A percentile compares a stretch with the other conserved stretches of the same genome.
Evolutionary conservation across 2,888 invertebrate species (phyloP).

Genomic region (Matsumyia berberina): DNA sequence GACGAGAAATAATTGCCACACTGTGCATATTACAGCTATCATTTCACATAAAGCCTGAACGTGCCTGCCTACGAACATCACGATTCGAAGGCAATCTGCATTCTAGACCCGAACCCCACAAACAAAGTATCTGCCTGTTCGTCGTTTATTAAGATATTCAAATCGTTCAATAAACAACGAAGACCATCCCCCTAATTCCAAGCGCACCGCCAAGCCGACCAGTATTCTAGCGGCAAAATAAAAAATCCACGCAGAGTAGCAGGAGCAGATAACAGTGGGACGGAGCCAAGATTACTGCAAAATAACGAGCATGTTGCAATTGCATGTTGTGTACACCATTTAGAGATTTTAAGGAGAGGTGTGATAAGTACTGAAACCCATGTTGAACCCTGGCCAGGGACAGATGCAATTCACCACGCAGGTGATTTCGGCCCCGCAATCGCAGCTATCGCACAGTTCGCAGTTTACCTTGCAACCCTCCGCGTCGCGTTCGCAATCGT

Average conservation of each 20-base stretch:
- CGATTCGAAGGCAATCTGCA: constrained; percentile 66
- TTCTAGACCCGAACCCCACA: constrained; percentile 60
- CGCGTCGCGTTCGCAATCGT: constrained; percentile 53
- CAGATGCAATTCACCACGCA: constrained; percentile 74
- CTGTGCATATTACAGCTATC: constrained; percentile 60
- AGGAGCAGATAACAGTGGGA: constrained; percentile 71
- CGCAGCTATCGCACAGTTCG: constrained; percentile 69
- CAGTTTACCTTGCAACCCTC: constrained; percentile 46
- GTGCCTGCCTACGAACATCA: constrained; percentile 69
- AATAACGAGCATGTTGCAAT: constrained; percentile 76
- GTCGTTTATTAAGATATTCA: constrained; percentile 75
- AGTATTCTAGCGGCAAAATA: constrained; percentile 1
- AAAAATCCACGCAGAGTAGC: constrained; percentile 57
- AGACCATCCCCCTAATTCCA: constrained; percentile 38
- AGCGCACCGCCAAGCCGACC: neutral
- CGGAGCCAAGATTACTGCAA: constrained; percentile 66
- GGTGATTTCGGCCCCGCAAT: constrained; percentile 71
- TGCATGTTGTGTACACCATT: constrained; percentile 77
- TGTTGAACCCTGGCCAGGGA: constrained; percentile 70
- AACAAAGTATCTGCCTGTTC: constrained; percentile 72
- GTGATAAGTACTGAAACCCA: constrained; percentile 76
- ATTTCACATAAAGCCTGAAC: constrained; percentile 70
- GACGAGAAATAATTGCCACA: constrained; percentile 61
- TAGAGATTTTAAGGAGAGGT: constrained; percentile 76
- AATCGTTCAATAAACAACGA: constrained; percentile 73